A percentile compares a stretch with the other conserved stretches of the same genome.
phyloP scores from a whole-genome alignment of 1,140 invertebrate genomes.

The Heliconius eleuchia region DNA sequence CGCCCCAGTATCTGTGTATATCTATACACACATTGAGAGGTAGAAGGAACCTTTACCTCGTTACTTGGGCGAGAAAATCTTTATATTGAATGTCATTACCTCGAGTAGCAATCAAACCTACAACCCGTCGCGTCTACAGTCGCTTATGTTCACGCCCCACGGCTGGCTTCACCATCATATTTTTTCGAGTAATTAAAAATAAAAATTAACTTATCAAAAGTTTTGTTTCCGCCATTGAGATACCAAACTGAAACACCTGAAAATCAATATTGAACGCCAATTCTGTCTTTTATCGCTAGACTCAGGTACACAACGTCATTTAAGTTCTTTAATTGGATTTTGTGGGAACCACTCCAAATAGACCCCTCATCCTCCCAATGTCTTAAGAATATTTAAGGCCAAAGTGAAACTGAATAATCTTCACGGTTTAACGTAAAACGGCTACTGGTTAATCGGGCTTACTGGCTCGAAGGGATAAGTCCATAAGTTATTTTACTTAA shows the following conservation, averaged over 20 bases:
- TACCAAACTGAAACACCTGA: neutral
- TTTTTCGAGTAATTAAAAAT: no score
- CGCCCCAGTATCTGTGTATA: no score
- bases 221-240: neutral
- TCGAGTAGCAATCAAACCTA: no score
- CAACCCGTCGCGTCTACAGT: no score
- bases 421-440: conserved; percentile 27
- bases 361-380: conserved; percentile 1
- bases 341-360: conserved; percentile 13
- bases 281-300: conserved; percentile 15
- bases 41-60: no score
- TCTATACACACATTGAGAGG: no score
- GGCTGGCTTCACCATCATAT: no score
- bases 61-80: no score
- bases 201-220: neutral
- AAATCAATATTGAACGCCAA: conserved; percentile 12
- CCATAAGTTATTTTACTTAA: conserved; percentile 37
- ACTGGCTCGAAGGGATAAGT: conserved; percentile 28
- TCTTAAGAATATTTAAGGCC: conserved; percentile 24
- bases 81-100: no score
- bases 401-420: conserved; percentile 24
- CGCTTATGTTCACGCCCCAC: no score
- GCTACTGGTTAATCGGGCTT: conserved; percentile 27
- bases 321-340: conserved; percentile 26
- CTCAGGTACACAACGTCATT: conserved; percentile 20